Evolutionary conservation across 2,797 vertebrate species (phyloP), one percentile per base, ranked within the genome.

Genomic region (Octomys mimax): DNA sequence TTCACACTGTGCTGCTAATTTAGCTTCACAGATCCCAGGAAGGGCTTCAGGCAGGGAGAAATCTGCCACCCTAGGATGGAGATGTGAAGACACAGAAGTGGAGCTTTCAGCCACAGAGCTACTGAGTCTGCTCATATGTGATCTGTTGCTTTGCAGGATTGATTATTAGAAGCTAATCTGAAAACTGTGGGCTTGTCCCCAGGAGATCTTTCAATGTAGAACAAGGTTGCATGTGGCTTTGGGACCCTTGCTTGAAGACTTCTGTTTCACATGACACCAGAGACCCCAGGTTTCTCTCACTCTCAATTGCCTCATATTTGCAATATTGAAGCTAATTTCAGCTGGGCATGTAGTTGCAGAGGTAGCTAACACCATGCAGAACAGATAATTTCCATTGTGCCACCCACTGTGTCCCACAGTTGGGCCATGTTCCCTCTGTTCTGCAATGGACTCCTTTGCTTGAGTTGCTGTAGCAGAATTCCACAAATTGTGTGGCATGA

Each of bases 51-150:
- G 10, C 28, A 36, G 73, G n/a, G 22, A 31, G 1, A 3, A 4
- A 14, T 3, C 2, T 6, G 24, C 6, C 22, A 0, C 0, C 0
- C 0, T 2, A 0, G 22, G 26, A 66, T 0, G 2, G 14, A 10
- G n/a, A 61, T 39, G 4, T 4, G 8, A n/a, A 64, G n/a, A 52
- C 0, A 13, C 1, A 24, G 24, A 54, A 11, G 6, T 33, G 5
- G 57, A 4, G 0, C 39, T 31, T 5, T 14, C 16, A 19, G 42
- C 28, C 26, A 6, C 0, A 22, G 0, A 6, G 66, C 49, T 83
- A 62, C 28, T 12, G 10, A 16, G 19, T 22, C 42, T 18, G 0
- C 57, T 31, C 19, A 18, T 1, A 33, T 4, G 39, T 42, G n/a
- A 57, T 2, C 2, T 0, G 12, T 2, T 6, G 4, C 1, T 9